phyloP scores from a whole-genome alignment of 2,797 vertebrate genomes.

The Calcarius lapponicus region DNA sequence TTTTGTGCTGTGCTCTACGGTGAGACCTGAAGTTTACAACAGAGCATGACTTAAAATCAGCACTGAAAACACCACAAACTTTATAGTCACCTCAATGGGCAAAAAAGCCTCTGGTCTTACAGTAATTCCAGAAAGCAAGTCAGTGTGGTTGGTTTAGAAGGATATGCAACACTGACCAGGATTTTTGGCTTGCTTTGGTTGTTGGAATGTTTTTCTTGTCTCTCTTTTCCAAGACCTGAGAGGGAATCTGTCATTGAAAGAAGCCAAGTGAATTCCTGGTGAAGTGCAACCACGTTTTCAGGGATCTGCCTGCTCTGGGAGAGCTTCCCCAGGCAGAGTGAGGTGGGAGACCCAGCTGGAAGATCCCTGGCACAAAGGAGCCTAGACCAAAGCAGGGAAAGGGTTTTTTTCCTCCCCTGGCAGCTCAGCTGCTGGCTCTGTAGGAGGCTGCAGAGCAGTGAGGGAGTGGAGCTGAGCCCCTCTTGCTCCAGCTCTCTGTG shows the following conservation, averaged over 20 bases:
- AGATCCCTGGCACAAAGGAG: background rate
- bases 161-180: background rate
- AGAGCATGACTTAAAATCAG: background rate
- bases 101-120: background rate
- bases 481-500: background rate
- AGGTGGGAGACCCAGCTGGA: background rate
- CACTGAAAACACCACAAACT: background rate
- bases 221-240: background rate
- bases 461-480: background rate
- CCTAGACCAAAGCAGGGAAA: background rate
- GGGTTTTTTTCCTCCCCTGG: background rate
- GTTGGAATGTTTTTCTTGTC: background rate
- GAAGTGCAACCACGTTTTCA: rapidly evolving
- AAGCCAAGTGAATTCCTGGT: background rate
- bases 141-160: background rate
- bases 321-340: background rate
- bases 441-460: background rate
- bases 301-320: background rate
- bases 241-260: background rate
- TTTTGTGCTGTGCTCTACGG: background rate
- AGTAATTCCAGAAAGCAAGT: background rate
- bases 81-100: background rate
- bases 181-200: background rate
- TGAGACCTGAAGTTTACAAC: background rate
- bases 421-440: background rate